phyloP scores from a whole-genome alignment of 2,797 vertebrate genomes.

The Bovichtus variegatus region DNA sequence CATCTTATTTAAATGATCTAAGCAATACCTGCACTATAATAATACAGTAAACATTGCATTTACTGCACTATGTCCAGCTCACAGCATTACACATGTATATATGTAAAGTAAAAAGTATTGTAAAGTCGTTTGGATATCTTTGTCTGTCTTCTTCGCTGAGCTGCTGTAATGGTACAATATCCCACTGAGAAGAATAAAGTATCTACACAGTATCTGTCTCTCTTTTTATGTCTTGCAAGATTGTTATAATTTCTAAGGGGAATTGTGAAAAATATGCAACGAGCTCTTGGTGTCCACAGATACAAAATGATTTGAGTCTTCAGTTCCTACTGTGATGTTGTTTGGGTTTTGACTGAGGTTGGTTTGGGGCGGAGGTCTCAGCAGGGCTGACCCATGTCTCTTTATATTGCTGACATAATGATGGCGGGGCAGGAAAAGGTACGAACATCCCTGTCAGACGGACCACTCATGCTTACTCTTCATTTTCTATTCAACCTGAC shows the following conservation, averaged over 20 bases:
- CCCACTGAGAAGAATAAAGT: too few relatives aligned
- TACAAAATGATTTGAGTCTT: neutral
- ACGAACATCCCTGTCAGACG: slow-evolving; percentile 75
- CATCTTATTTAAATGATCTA: neutral
- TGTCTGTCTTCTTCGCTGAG: too few relatives aligned
- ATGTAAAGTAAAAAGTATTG: too few relatives aligned
- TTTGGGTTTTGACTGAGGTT: slow-evolving; percentile 7
- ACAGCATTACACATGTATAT: too few relatives aligned
- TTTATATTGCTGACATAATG: slow-evolving; percentile 81
- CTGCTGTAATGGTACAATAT: too few relatives aligned
- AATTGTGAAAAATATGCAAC: neutral
- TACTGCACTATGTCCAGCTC: too few relatives aligned
- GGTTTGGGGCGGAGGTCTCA: neutral
- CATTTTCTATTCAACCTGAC: slow-evolving; percentile 4
- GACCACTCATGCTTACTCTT: slow-evolving; percentile 19
- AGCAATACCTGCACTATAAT: neutral
- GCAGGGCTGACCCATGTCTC: slow-evolving; percentile 75
- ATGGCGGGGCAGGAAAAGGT: slow-evolving; percentile 96
- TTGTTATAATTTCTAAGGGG: neutral
- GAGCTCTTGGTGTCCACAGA: neutral
- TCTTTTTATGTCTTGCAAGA: neutral
- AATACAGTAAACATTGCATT: too few relatives aligned
- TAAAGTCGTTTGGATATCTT: too few relatives aligned
- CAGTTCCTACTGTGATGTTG: slow-evolving; percentile 3
- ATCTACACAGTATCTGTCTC: too few relatives aligned